Evolutionary conservation across 1,140 invertebrate species (phyloP), one percentile per base, ranked within the genome.

Genomic region (Drosophila sp.): DNA sequence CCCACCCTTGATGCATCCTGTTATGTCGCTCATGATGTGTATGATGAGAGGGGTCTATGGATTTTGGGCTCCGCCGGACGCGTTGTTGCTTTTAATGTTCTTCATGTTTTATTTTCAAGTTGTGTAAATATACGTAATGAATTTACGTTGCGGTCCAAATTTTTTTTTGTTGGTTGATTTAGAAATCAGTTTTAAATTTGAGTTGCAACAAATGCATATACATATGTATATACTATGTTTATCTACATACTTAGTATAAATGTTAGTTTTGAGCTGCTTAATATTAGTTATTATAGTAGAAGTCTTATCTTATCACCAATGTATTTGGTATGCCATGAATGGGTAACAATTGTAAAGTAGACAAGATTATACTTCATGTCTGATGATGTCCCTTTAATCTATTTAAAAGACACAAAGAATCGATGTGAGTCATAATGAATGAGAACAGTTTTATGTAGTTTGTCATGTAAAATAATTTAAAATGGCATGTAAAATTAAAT

Each of bases 121-220:
- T 89, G 76, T 84, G 86, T 65, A 90, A 83, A 90, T 89, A 80
- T 78, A 75, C 67, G 70, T 72, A 81, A 86, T 80, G 72, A 76
- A 82, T 74, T 90, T 78, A 62, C 40, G 59, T 71, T 72, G 25
- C 45, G 46, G 29, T 36, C 5, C 50, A 63, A 21, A 63, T 36
- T 65, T 11, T 32, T 29, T 21, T 18, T 48, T n/a, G 18, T 25
- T 14, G 21, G n/a, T 38, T 45, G n/a, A 4, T 25, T 40, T 46
- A 21, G 56, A 9, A 38, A 57, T 62, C 18, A 40, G 29, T 38
- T 46, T 48, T 63, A 59, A 54, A 54, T 56, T 45, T 64, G 11
- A 14, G 27, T 69, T 18, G 38, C 36, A n/a, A 45, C 40, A 50
- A 13, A 11, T 25, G 13, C 43, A 32, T 32, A 29, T 14, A 25